Evolutionary conservation across 2,888 invertebrate species (phyloP).

Genomic region (Sinotaia quadrata): DNA sequence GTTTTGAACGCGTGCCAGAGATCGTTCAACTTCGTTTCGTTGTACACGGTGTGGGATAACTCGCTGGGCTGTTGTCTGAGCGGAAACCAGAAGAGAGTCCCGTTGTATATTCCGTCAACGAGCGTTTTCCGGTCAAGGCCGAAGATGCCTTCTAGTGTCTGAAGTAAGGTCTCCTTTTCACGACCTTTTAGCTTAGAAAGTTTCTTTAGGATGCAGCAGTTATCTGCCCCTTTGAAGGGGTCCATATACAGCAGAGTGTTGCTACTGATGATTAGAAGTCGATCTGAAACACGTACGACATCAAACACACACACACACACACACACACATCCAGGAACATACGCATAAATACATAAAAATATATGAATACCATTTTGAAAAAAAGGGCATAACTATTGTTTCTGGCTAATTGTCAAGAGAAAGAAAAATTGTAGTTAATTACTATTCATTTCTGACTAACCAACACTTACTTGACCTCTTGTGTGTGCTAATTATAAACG

Average conservation of each 20-base stretch:
- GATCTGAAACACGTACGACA: no score
- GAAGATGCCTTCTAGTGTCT: constrained; percentile 51
- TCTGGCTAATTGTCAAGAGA: no score
- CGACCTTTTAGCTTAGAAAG: constrained; percentile 5
- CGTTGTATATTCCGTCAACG: constrained; percentile 47
- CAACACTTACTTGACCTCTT: no score
- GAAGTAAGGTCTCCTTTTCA: constrained; percentile 35
- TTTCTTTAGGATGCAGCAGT: constrained; percentile 6
- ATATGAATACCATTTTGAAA: no score
- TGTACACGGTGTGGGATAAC: constrained; percentile 53
- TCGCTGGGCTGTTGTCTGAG: constrained; percentile 51
- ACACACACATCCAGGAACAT: background rate
- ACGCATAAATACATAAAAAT: background rate
- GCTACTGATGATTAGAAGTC: constrained; percentile 37
- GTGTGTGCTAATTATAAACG: no score
- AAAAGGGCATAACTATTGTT: no score
- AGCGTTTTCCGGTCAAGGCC: constrained; percentile 42
- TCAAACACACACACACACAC: background rate
- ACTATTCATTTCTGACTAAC: no score
- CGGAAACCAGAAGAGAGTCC: constrained; percentile 67
- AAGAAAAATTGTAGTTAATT: no score
- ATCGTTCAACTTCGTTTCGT: constrained; percentile 44
- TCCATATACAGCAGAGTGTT: constrained; percentile 57
- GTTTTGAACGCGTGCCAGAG: constrained; percentile 53
- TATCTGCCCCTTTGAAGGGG: constrained; percentile 40